Evolutionary conservation across 92 coral and sea anemone species (phyloP), one percentile per base, ranked within the genome.

Genomic region (Porites evermanni): DNA sequence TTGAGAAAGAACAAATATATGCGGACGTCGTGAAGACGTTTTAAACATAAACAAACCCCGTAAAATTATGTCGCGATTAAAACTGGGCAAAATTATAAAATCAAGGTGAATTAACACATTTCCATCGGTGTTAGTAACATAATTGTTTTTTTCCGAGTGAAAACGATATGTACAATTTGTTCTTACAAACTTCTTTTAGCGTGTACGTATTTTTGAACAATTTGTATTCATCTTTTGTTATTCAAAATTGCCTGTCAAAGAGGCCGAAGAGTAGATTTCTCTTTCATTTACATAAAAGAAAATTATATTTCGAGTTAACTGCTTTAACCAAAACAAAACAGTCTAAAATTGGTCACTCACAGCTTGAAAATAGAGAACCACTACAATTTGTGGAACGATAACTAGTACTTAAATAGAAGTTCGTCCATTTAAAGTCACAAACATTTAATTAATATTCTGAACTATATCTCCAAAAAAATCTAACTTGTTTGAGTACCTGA

Each of bases 221-320:
- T 72, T 72, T 72, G 61, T 70, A 70, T 63, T 63, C 24, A 63
- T 17, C 21, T 12, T 63, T 63, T 63, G 67, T 63, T 3, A 63
- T 63, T 63, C 20, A 47, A 60, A 59, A 77, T 29, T 24, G 68
- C 12, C 68, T 14, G 3, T 70, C 17, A 32, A 58, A 18, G 74
- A 11, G 64, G 21, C 21, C 26, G 3, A 79, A 78, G 2, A 78
- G 19, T 4, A 50, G n/a, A 8, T 21, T 8, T 6, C 68, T 47
- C 32, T 61, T 44, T 7, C 64, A 63, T 56, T 32, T 70, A 32
- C 74, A 70, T 38, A 70, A 79, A 74, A 74, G 23, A 4, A 74
- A 10, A 47, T 16, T 2, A 47, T 3, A 14, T 74, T 47, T 11
- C 53, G 18, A 32, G 11, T 19, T 1, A 44, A 21, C 21, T 64